Evolutionary conservation across 2,113 vertebrate genomes (phyloP).

Genomic region (Mirza zaza): DNA sequence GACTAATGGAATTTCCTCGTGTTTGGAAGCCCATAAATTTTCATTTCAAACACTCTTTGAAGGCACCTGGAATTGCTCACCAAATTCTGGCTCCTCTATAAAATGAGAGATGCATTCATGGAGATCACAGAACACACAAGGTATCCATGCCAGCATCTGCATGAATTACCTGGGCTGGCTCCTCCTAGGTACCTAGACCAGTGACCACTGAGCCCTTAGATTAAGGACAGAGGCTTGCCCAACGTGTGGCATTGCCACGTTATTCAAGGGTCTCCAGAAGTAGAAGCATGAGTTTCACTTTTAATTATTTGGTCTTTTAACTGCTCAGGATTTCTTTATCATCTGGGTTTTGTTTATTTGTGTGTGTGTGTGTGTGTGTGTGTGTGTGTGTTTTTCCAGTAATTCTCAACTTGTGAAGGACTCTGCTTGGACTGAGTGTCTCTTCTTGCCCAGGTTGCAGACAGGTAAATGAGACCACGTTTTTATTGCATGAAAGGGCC

Average conservation of each 20-base stretch:
- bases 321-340: neutral
- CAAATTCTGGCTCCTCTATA: neutral
- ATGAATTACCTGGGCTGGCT: neutral
- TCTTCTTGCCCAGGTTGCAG: neutral
- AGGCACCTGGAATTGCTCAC: neutral
- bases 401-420: neutral
- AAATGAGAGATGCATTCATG: neutral
- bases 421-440: neutral
- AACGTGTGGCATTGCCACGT: too few species aligned
- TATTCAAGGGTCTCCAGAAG: neutral
- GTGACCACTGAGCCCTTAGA: neutral
- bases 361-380: too few species aligned
- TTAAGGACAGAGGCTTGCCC: neutral
- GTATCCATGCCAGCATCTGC: neutral
- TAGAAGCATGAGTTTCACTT: neutral
- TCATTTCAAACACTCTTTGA: neutral
- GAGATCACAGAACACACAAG: neutral
- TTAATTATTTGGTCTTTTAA: neutral
- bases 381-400: neutral
- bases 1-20: neutral
- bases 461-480: neutral
- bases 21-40: neutral
- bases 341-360: neutral
- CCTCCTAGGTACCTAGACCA: accelerated
- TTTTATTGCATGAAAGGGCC: neutral